phyloP scores from a whole-genome alignment of 2,888 invertebrate genomes.

The Seira musarum region DNA sequence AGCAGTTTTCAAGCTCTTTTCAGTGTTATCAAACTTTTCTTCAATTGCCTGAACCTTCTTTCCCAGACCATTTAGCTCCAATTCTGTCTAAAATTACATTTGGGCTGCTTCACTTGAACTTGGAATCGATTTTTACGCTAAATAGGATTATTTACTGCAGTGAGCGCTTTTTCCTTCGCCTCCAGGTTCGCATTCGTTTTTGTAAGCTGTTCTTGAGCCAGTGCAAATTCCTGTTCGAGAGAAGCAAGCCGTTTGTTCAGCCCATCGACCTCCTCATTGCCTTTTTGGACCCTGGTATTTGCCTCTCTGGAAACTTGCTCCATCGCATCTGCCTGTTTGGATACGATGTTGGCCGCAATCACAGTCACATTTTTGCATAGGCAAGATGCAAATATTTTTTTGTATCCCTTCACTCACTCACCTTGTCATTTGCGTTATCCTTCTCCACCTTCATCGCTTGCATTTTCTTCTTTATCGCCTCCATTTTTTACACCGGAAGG shows the following conservation, averaged over 20 bases:
- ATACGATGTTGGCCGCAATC: too few species aligned
- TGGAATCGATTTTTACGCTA: too few species aligned
- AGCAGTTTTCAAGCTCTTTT: constrained; percentile 75
- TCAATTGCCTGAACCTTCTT: constrained; percentile 77
- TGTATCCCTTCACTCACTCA: too few species aligned
- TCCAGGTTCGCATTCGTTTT: constrained; percentile 95
- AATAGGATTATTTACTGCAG: constrained; percentile 52
- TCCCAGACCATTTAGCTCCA: constrained; percentile 76
- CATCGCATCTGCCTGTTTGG: constrained; percentile 79
- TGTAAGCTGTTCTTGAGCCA: constrained; percentile 91
- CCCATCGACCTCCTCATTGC: constrained; percentile 89
- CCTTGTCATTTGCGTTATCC: constrained; percentile 80
- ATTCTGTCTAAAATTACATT: constrained; percentile 75
- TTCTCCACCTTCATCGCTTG: constrained; percentile 82
- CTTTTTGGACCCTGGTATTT: constrained; percentile 76
- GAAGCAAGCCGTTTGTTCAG: constrained; percentile 96
- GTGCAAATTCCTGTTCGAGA: constrained; percentile 91
- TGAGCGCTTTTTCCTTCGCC: constrained; percentile 90
- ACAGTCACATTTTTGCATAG: too few species aligned
- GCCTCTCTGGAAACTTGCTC: constrained; percentile 78
- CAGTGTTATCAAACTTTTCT: constrained; percentile 77
- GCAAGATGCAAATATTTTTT: too few species aligned
- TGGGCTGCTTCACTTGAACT: background rate
- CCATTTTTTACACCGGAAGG: too few species aligned
- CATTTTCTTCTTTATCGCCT: constrained; percentile 85